Conservation (phyloP, 2,888 invertebrate species). For the Eilema caniola region DNA sequence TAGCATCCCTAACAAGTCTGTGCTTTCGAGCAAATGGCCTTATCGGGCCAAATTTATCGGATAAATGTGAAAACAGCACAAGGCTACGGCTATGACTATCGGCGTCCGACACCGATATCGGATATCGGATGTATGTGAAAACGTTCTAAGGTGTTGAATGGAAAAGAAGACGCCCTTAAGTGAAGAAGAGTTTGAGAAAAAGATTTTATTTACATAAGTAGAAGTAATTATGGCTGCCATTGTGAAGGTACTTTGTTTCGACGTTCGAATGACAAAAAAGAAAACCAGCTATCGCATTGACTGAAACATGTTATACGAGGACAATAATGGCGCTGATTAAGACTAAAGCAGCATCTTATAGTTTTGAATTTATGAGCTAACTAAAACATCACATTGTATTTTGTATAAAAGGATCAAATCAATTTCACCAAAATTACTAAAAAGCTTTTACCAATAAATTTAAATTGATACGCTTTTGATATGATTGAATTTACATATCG, state of each 20-base stretch:
- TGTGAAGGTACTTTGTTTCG: not conserved
- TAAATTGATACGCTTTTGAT: not conserved
- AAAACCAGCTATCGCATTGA: not conserved
- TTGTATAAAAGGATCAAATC: not conserved
- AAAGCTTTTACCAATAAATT: slow-evolving; percentile 3
- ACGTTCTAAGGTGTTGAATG: no score
- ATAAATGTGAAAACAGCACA: no score
- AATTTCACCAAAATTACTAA: not conserved
- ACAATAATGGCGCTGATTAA: not conserved
- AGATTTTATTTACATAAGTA: not conserved
- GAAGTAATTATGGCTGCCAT: not conserved
- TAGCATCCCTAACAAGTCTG: no score
- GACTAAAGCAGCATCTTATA: no score
- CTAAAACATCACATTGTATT: not conserved
- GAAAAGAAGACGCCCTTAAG: not conserved
- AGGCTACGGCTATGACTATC: no score
- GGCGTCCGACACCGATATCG: no score
- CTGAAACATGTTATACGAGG: no score
- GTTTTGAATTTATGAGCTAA: not conserved
- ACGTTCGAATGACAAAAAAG: not conserved
- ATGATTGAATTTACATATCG: not conserved
- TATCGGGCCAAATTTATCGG: no score
- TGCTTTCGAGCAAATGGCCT: no score
- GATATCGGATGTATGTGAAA: no score
- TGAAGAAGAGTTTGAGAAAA: not conserved